A percentile compares a stretch with the other conserved stretches of the same genome.
Evolutionary conservation across 2,888 invertebrate species (phyloP).

Genomic region (Lochmaea capreae): DNA sequence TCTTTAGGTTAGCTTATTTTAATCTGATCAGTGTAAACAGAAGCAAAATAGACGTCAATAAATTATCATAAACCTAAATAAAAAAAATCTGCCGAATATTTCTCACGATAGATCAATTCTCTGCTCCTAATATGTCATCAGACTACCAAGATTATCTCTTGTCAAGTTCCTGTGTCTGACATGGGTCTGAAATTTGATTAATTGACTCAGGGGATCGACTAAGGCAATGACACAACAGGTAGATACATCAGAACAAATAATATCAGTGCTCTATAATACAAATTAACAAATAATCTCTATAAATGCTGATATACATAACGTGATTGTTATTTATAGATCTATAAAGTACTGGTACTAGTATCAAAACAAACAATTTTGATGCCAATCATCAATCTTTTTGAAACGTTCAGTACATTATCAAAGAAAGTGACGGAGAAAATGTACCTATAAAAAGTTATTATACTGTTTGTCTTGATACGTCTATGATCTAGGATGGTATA

Average conservation of each 20-base stretch:
- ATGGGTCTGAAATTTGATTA: constrained; percentile 50
- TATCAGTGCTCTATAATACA: constrained; percentile 10
- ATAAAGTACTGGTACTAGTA: constrained; percentile 26
- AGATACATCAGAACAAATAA: constrained; percentile 31
- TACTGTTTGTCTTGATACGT: constrained; percentile 16
- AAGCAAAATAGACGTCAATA: not conserved
- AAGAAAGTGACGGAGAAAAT: constrained; percentile 25
- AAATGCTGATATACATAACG: constrained; percentile 4
- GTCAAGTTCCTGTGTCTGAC: constrained; percentile 48
- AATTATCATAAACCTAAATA: not conserved
- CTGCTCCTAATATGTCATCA: constrained; percentile 49
- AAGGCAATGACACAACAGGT: constrained; percentile 33
- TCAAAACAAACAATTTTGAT: constrained; percentile 31
- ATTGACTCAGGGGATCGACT: constrained; percentile 42
- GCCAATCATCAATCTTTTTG: constrained; percentile 29
- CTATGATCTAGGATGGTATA: constrained; percentile 21
- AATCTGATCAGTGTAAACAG: not conserved
- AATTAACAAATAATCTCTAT: constrained; percentile 19
- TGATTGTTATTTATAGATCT: constrained; percentile 23
- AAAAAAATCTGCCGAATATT: constrained; percentile 27
- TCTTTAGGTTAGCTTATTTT: no score
- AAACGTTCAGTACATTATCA: constrained; percentile 28
- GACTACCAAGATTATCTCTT: constrained; percentile 40
- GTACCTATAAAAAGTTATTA: constrained; percentile 30
- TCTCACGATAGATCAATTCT: constrained; percentile 48